phyloP scores from a whole-genome alignment of 2,888 invertebrate genomes.

The Sphinx pinastri region DNA sequence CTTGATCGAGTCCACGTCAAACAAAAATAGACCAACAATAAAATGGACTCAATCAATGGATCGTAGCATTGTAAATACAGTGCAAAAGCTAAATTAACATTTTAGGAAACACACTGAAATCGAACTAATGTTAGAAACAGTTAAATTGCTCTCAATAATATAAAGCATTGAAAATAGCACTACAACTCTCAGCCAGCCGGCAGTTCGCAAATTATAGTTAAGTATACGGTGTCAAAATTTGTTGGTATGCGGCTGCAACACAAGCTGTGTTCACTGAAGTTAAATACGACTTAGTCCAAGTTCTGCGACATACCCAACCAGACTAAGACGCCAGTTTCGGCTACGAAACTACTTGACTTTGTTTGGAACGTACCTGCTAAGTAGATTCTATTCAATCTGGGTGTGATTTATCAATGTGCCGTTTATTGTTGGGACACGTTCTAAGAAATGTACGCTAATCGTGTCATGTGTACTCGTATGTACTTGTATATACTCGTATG shows the following conservation, averaged over 20 bases:
- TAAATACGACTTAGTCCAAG: conserved; percentile 79
- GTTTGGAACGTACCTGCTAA: conserved; percentile 17
- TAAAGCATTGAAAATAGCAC: conserved; percentile 56
- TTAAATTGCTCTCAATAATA: conserved; percentile 49
- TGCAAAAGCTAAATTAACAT: no score
- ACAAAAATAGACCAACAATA: no score
- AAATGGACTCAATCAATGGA: no score
- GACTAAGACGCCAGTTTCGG: conserved; percentile 70
- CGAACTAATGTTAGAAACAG: conserved; percentile 29
- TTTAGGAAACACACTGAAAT: background rate
- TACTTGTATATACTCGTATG: background rate
- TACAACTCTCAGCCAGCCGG: conserved; percentile 30
- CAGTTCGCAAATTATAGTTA: conserved; percentile 55
- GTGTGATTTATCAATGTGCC: background rate
- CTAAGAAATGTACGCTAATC: background rate
- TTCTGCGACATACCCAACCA: conserved; percentile 71
- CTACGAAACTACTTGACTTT: conserved; percentile 59
- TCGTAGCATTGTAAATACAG: background rate
- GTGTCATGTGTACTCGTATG: background rate
- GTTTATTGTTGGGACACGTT: background rate
- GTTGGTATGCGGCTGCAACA: conserved; percentile 75
- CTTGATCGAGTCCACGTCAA: no score
- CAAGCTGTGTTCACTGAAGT: conserved; percentile 75
- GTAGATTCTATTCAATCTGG: conserved; percentile 10
- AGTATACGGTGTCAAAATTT: conserved; percentile 75